These are phyloP conservation scores for Electrophaes corylata DNA, from an alignment of 2,888 invertebrate species.

Conservation along the genomic window DNA sequence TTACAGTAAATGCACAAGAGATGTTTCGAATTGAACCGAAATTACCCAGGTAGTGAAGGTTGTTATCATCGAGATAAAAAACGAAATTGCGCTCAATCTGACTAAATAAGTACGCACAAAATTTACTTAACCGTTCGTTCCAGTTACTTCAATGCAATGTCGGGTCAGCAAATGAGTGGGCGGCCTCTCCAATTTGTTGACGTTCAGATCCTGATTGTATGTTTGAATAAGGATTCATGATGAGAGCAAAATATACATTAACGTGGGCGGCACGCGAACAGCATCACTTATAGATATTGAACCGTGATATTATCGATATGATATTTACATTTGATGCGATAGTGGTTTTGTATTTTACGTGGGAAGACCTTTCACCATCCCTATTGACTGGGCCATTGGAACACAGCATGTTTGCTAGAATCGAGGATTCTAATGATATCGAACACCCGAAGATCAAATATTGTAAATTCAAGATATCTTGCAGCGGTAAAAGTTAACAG, in stretches of 20 bases:
- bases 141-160: conserved; percentile 36
- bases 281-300: conserved; percentile 60
- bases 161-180: conserved; percentile 60
- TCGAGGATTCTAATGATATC: conserved; percentile 16
- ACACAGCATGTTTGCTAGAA: conserved; percentile 18
- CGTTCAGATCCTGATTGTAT: conserved; percentile 68
- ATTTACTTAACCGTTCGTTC: conserved; percentile 38
- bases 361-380: conserved; percentile 39
- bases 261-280: conserved; percentile 59
- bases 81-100: conserved; percentile 19
- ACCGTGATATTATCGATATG: conserved; percentile 49
- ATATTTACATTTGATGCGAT: conserved; percentile 47
- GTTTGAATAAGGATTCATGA: conserved; percentile 64
- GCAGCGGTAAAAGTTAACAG: background rate
- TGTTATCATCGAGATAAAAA: conserved; percentile 31
- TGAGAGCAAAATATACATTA: conserved; percentile 55
- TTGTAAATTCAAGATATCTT: background rate
- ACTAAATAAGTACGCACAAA: conserved; percentile 27
- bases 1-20: background rate
- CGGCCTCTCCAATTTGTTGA: conserved; percentile 71
- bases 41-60: conserved; percentile 5
- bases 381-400: conserved; percentile 23
- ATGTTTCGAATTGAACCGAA: conserved; percentile 7
- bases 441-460: conserved; percentile 5
- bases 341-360: conserved; percentile 38